Conservation (phyloP, 2,888 invertebrate genomes). For the Stictocephala bisonia region DNA sequence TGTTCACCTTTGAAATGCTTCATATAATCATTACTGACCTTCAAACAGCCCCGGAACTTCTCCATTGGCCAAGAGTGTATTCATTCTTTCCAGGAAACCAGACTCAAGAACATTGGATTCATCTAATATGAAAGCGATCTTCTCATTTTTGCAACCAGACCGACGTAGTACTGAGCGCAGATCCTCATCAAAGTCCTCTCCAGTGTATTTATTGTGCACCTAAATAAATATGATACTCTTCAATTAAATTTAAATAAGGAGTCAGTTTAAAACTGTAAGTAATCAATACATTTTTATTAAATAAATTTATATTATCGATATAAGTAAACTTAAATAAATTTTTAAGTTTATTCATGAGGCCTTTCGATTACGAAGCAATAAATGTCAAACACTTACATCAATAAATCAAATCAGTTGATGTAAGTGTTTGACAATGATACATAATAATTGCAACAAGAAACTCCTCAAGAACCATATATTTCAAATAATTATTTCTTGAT, state of each 20-base stretch:
- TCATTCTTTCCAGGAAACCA: conserved; percentile 98
- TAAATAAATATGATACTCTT: too few species aligned
- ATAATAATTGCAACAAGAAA: too few species aligned
- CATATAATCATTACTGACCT: conserved; percentile 65
- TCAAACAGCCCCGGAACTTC: conserved; percentile 96
- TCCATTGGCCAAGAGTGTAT: conserved; percentile 97
- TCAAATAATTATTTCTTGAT: too few species aligned
- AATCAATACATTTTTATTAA: background rate
- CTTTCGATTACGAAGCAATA: too few species aligned
- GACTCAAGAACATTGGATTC: conserved; percentile 99
- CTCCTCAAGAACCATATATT: too few species aligned
- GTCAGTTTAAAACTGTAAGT: background rate
- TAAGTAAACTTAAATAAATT: too few species aligned
- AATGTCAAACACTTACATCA: background rate
- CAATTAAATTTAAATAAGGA: too few species aligned
- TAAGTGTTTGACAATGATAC: too few species aligned
- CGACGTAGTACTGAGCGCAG: conserved; percentile 87
- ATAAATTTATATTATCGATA: background rate
- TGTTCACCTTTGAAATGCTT: too few species aligned
- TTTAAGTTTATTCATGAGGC: too few species aligned
- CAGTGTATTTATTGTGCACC: conserved; percentile 99
- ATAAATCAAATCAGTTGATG: too few species aligned
- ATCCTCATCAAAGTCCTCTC: conserved; percentile 99
- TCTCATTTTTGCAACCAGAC: conserved; percentile 95
- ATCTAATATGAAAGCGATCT: conserved; percentile 98